phyloP scores from a whole-genome alignment of 1,140 invertebrate genomes.

The Drosophila sp. region DNA sequence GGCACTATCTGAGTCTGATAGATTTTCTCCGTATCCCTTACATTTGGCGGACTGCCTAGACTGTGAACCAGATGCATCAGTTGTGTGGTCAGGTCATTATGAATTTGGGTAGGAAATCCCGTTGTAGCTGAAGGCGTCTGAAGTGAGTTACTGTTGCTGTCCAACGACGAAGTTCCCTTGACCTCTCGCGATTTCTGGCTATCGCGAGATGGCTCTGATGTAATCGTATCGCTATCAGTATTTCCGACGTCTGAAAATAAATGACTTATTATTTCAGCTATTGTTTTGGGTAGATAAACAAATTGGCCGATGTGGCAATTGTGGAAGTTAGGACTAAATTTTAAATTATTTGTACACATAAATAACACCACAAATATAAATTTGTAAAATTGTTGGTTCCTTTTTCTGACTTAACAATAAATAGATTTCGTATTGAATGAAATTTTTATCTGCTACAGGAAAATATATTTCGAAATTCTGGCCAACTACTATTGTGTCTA shows the following conservation, averaged over 20 bases:
- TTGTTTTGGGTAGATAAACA: neutral
- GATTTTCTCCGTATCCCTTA: constrained; percentile 46
- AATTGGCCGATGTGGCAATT: neutral
- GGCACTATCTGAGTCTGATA: constrained; percentile 60
- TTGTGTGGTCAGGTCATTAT: constrained; percentile 56
- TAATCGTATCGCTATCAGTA: constrained; percentile 71
- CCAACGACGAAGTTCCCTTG: constrained; percentile 50
- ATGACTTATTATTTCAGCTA: neutral
- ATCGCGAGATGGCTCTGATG: constrained; percentile 70
- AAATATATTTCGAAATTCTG: too few species aligned
- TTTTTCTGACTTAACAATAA: too few species aligned
- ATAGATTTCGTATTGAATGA: too few species aligned
- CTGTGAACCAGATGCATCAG: constrained; percentile 63
- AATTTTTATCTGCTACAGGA: too few species aligned
- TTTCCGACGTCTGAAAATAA: constrained; percentile 47
- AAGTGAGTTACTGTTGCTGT: constrained; percentile 66
- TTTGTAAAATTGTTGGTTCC: too few species aligned
- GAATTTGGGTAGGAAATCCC: constrained; percentile 19
- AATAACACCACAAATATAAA: too few species aligned
- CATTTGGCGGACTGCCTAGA: constrained; percentile 42
- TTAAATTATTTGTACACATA: too few species aligned
- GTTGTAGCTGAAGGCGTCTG: constrained; percentile 18
- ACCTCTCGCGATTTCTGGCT: constrained; percentile 48
- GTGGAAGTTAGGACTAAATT: too few species aligned
- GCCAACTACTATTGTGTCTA: too few species aligned